Conservation (phyloP, 2,113 vertebrate genomes). For the Pygathrix nemaeus region DNA sequence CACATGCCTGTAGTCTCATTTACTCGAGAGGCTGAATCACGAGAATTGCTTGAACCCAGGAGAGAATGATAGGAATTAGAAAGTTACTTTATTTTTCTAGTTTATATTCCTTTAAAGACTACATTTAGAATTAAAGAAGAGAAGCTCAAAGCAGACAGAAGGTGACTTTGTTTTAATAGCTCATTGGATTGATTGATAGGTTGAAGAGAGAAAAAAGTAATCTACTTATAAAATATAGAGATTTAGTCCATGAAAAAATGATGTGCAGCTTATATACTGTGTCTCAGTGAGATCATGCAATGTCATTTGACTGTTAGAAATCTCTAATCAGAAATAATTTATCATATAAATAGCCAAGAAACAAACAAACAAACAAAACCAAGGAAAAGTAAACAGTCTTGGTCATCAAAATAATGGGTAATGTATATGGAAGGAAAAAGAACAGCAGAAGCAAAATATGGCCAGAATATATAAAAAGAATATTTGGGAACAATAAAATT, state of each 20-base stretch:
- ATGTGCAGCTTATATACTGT: not conserved
- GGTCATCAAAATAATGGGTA: not conserved
- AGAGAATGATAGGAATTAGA: not conserved
- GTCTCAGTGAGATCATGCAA: not conserved
- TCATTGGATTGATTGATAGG: not conserved
- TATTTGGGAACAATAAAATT: not conserved
- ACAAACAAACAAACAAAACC: not conserved
- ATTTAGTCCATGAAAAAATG: not conserved
- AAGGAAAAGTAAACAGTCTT: not conserved
- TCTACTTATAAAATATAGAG: not conserved
- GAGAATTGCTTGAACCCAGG: too few relatives aligned
- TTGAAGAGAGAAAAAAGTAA: not conserved
- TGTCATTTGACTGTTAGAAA: not conserved
- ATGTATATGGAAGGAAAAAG: not conserved
- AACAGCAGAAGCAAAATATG: not conserved
- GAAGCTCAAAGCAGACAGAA: not conserved
- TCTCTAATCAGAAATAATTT: not conserved
- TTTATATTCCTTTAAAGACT: not conserved
- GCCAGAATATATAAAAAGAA: not conserved
- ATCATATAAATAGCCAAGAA: not conserved
- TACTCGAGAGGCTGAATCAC: too few relatives aligned
- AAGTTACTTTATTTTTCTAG: not conserved
- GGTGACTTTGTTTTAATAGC: not conserved
- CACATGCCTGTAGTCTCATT: too few relatives aligned
- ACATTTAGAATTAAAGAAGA: not conserved